These are phyloP conservation scores for Dryas iulia DNA, from an alignment of 1,140 invertebrate species.

Conservation along the genomic window DNA sequence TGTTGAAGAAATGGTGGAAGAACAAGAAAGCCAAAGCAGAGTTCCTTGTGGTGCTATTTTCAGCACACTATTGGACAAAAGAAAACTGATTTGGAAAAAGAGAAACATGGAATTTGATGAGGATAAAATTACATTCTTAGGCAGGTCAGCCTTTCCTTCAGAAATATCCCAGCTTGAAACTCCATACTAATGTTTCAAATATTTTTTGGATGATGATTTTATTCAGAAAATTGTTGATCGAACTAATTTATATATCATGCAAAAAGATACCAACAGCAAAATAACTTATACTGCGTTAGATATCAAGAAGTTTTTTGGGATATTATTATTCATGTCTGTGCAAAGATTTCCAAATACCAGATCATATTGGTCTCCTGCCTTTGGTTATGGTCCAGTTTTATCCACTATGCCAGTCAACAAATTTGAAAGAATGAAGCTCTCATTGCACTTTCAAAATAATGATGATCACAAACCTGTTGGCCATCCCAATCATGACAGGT, in stretches of 20 bases:
- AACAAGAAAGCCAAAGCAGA: no score
- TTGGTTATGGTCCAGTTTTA: no score
- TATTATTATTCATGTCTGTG: slow-evolving; percentile 2
- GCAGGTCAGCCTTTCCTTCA: no score
- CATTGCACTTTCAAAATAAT: slow-evolving; percentile 9
- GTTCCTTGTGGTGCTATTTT: no score
- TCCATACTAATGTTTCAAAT: neutral
- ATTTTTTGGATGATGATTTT: slow-evolving; percentile 2
- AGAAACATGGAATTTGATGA: no score
- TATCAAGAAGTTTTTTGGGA: neutral
- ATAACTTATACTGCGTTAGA: neutral
- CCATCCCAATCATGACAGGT: neutral
- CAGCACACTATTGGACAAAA: no score
- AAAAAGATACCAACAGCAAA: no score
- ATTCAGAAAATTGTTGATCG: neutral
- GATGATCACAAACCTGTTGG: slow-evolving; percentile 7
- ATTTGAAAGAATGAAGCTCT: neutral
- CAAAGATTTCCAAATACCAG: slow-evolving; percentile 3
- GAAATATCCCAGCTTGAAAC: no score
- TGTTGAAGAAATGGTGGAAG: no score
- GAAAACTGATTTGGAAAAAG: no score
- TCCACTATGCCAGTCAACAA: no score
- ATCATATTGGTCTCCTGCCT: neutral
- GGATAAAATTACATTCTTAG: no score
- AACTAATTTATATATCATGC: neutral